phyloP scores from a whole-genome alignment of 2,113 vertebrate species.

The Cheirogaleus medius region DNA sequence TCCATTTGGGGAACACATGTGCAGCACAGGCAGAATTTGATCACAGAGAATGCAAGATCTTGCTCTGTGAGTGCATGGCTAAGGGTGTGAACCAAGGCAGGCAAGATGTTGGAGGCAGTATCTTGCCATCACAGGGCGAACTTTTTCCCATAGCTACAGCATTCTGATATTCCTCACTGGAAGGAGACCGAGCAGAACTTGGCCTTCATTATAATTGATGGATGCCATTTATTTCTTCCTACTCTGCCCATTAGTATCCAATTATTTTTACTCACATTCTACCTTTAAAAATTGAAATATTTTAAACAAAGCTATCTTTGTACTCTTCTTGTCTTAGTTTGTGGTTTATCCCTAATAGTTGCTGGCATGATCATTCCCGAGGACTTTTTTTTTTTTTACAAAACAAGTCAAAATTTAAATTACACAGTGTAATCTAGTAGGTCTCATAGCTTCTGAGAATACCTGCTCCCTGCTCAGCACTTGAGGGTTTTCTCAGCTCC shows the following conservation, averaged over 20 bases:
- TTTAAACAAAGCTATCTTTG: neutral
- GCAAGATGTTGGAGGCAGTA: too few species aligned
- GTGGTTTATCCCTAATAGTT: neutral
- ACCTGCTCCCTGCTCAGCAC: neutral
- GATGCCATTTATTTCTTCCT: neutral
- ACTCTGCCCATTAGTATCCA: neutral
- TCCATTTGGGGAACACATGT: neutral
- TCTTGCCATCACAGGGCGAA: neutral
- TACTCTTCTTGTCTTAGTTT: neutral
- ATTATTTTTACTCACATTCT: neutral
- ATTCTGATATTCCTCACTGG: neutral
- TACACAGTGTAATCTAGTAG: fast-evolving
- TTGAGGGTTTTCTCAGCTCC: neutral
- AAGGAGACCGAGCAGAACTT: neutral
- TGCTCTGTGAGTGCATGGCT: neutral
- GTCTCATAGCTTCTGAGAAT: neutral
- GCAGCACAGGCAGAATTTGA: neutral
- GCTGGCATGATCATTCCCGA: neutral
- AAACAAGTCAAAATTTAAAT: constrained; percentile 16
- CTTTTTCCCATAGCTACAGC: neutral
- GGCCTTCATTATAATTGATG: neutral
- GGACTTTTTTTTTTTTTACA: constrained; percentile 10
- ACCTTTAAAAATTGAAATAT: neutral
- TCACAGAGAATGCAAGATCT: neutral
- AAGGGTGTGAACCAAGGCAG: neutral